Evolutionary conservation across 2,113 vertebrate genomes (phyloP).

Genomic region (Lepisosteus oculatus): DNA sequence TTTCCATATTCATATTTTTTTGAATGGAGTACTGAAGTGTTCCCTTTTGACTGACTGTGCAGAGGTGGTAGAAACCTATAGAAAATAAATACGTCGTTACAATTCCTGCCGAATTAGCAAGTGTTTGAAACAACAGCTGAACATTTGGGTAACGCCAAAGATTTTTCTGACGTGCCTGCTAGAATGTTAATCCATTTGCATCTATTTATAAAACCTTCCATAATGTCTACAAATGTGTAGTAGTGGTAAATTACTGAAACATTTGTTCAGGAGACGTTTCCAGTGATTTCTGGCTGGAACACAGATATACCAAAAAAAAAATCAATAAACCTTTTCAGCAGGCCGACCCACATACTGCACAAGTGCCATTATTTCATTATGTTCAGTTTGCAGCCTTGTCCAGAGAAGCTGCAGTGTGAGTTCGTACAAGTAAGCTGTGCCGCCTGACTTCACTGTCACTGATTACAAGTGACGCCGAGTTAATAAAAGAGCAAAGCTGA

Average conservation of each 20-base stretch:
- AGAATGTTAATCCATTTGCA: slow-evolving; percentile 52
- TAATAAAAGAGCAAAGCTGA: slow-evolving; percentile 92
- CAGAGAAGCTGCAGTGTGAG: slow-evolving; percentile 51
- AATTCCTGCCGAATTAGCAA: too few species aligned
- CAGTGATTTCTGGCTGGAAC: slow-evolving; percentile 46
- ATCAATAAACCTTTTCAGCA: slow-evolving; percentile 68
- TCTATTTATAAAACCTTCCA: slow-evolving; percentile 59
- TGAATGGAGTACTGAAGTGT: too few species aligned
- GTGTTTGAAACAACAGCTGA: slow-evolving; percentile 52
- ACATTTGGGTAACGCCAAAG: slow-evolving; percentile 61
- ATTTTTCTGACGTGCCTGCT: slow-evolving; percentile 57
- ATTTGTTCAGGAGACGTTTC: neutral
- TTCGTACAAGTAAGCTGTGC: slow-evolving; percentile 79
- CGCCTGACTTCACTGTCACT: slow-evolving; percentile 85
- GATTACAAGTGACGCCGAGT: slow-evolving; percentile 86
- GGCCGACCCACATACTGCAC: slow-evolving; percentile 66
- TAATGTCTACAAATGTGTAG: slow-evolving; percentile 47
- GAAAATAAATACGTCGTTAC: too few species aligned
- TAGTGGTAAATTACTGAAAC: slow-evolving; percentile 3
- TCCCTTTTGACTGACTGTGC: too few species aligned
- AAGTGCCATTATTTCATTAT: slow-evolving; percentile 40
- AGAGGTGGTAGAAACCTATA: too few species aligned
- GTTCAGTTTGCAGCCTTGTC: slow-evolving; percentile 12
- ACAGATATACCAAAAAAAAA: slow-evolving; percentile 54
- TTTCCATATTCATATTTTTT: too few species aligned